These are phyloP conservation scores for Antheraea assamensis DNA, from an alignment of 2,888 invertebrate genomes.

Conservation along the genomic window DNA sequence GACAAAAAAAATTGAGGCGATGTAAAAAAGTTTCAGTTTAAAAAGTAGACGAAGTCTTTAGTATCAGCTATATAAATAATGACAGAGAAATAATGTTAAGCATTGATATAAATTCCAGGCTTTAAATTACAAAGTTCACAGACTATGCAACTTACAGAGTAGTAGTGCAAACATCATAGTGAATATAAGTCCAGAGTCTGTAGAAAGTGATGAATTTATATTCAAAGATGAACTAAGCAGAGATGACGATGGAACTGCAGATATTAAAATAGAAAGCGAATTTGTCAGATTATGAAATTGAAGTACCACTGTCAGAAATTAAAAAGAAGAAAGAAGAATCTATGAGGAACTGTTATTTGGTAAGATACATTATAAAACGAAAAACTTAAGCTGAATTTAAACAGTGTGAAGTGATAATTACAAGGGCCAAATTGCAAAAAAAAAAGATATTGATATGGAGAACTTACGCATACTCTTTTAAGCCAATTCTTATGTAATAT, in stretches of 20 bases:
- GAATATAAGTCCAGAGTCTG: neutral
- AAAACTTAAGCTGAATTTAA: too few species aligned
- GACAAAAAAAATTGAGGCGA: too few species aligned
- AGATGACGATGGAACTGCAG: neutral
- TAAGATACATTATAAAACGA: neutral
- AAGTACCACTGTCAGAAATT: conserved; percentile 14
- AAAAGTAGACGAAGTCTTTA: too few species aligned
- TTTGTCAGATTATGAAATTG: conserved; percentile 15
- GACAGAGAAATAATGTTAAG: neutral
- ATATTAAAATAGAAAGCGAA: conserved; percentile 21
- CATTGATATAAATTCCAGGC: neutral
- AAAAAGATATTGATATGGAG: too few species aligned
- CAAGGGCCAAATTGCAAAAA: too few species aligned
- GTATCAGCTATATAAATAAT: too few species aligned
- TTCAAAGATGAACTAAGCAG: conserved; percentile 8
- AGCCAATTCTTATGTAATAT: too few species aligned
- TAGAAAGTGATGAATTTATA: neutral
- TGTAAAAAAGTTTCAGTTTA: too few species aligned
- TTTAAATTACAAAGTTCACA: conserved; percentile 14
- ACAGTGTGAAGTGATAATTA: too few species aligned
- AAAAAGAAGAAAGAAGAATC: conserved; percentile 16
- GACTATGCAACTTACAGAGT: conserved; percentile 7
- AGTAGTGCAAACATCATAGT: conserved; percentile 1
- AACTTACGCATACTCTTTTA: too few species aligned
- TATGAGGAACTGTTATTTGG: conserved; percentile 6